Conservation (phyloP, 2,888 invertebrate genomes). For the Tetropium fuscum region DNA sequence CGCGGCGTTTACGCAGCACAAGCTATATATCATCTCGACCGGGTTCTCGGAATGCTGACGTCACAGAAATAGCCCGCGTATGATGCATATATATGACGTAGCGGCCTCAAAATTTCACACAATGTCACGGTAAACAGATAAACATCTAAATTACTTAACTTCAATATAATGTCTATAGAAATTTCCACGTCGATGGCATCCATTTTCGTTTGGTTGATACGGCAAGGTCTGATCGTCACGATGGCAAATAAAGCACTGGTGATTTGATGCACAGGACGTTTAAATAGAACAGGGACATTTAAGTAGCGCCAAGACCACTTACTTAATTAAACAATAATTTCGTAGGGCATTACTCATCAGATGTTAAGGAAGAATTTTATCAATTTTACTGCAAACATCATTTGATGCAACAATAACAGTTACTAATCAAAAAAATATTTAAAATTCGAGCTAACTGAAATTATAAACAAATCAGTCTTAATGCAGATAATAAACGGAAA, state of each 20-base stretch:
- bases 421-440: too few species aligned
- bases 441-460: too few species aligned
- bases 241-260: constrained; percentile 7
- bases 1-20: not conserved
- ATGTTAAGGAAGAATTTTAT: too few species aligned
- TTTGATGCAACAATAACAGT: too few species aligned
- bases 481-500: too few species aligned
- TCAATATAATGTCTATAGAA: constrained; percentile 34
- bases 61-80: not conserved
- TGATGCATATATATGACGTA: constrained; percentile 25
- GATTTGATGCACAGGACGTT: constrained; percentile 10
- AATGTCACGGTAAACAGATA: not conserved
- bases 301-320: constrained; percentile 17
- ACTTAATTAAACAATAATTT: not conserved
- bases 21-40: not conserved
- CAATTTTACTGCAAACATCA: too few species aligned
- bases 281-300: constrained; percentile 23
- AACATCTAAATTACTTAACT: constrained; percentile 38
- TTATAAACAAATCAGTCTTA: too few species aligned
- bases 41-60: not conserved
- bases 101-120: constrained; percentile 5
- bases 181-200: constrained; percentile 37
- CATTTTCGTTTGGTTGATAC: constrained; percentile 28
- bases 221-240: not conserved
- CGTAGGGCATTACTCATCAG: too few species aligned